Percentiles rank a stretch among this genome's conserved stretches.
Conservation (phyloP, 2,113 vertebrate species). For the Sakesphorus luctuosus region DNA sequence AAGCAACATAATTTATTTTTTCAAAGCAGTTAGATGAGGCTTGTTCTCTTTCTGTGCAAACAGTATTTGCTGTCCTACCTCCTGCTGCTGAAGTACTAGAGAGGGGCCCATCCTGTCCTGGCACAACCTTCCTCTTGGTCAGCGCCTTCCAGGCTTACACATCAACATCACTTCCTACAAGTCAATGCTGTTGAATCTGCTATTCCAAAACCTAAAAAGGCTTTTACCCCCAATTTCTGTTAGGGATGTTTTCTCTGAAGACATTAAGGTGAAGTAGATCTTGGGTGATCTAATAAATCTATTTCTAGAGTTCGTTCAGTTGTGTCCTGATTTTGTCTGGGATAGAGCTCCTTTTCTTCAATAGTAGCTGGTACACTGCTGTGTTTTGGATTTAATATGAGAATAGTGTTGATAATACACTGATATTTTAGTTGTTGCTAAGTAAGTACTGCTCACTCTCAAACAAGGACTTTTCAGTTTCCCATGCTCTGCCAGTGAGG, state of each 20-base stretch:
- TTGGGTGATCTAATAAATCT: background rate
- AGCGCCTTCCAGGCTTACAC: background rate
- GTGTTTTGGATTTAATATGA: background rate
- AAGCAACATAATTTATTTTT: slow-evolving; percentile 5
- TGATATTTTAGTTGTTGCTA: background rate
- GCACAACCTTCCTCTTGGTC: background rate
- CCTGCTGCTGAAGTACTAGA: background rate
- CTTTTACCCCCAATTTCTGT: background rate
- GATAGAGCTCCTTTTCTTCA: background rate
- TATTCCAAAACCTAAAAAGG: background rate
- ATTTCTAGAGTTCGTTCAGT: background rate
- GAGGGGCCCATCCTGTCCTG: background rate
- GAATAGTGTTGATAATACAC: background rate
- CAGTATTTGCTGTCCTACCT: background rate
- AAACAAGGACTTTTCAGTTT: background rate
- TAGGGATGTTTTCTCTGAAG: background rate
- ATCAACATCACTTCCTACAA: background rate
- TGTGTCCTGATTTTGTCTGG: background rate
- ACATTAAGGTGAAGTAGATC: background rate
- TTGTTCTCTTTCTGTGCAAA: background rate
- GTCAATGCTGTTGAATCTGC: background rate
- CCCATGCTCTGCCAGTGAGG: background rate
- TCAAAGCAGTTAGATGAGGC: background rate
- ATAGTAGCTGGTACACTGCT: background rate
- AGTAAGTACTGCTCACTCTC: background rate